Percentiles rank a stretch among this genome's conserved stretches.
phyloP scores from a whole-genome alignment of 2,888 invertebrate genomes.

The Lasioglossum oenotherae region DNA sequence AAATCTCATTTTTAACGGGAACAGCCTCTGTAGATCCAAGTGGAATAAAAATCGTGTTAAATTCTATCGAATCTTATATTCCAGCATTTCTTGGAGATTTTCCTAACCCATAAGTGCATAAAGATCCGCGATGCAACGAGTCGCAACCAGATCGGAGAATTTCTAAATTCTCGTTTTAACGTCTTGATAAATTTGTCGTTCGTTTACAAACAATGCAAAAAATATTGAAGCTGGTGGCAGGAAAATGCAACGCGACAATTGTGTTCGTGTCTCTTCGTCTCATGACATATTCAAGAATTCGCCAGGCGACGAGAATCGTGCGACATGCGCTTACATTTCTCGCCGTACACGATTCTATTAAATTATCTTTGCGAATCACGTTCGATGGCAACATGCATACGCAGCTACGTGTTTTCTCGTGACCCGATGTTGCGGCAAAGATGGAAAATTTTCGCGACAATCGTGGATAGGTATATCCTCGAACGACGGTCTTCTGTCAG shows the following conservation, averaged over 20 bases:
- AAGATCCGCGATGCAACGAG: too few relatives aligned
- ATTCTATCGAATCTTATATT: too few relatives aligned
- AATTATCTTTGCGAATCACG: background rate
- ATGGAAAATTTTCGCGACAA: background rate
- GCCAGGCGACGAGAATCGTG: background rate
- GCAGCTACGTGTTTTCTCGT: background rate
- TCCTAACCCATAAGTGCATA: too few relatives aligned
- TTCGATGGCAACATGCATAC: background rate
- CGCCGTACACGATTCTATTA: background rate
- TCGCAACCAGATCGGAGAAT: too few relatives aligned
- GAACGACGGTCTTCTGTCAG: background rate
- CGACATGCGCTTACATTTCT: too few relatives aligned
- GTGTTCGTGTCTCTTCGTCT: background rate
- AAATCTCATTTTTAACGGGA: too few relatives aligned
- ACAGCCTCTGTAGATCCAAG: too few relatives aligned
- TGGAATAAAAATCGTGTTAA: too few relatives aligned
- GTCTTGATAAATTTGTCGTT: too few relatives aligned
- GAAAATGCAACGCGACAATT: background rate
- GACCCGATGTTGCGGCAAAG: background rate
- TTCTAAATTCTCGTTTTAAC: too few relatives aligned
- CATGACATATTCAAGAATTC: background rate
- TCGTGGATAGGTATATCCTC: background rate
- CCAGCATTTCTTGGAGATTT: too few relatives aligned
- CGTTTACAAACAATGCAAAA: background rate
- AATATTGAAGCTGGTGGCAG: background rate